Percentiles rank a stretch among this genome's conserved stretches.
Evolutionary conservation across 1,140 invertebrate species (phyloP).

Genomic region (Aradophagus sp.): DNA sequence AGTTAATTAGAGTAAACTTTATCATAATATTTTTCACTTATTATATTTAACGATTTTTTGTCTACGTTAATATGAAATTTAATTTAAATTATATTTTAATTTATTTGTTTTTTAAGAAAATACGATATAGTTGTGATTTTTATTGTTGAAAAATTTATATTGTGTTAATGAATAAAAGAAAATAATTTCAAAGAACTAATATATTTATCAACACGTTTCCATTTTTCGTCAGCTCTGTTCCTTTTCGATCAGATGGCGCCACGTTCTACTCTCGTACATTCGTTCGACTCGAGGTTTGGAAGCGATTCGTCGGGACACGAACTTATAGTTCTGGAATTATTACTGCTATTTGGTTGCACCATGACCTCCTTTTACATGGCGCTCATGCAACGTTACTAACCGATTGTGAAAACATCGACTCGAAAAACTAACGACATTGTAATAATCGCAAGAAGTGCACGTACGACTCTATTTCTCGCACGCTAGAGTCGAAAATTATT

Average conservation of each 20-base stretch:
- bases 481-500: constrained; percentile 10
- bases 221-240: too few relatives aligned
- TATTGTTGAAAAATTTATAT: background rate
- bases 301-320: constrained; percentile 51
- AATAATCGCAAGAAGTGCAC: constrained; percentile 42
- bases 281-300: constrained; percentile 56
- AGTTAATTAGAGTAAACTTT: too few relatives aligned
- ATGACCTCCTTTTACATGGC: constrained; percentile 73
- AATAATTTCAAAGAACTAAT: too few relatives aligned
- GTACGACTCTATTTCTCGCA: constrained; percentile 2
- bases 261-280: background rate
- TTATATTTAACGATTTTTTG: too few relatives aligned
- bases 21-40: too few relatives aligned
- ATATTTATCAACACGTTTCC: too few relatives aligned
- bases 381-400: constrained; percentile 70
- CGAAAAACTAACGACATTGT: constrained; percentile 62
- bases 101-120: too few relatives aligned
- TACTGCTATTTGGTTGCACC: constrained; percentile 73
- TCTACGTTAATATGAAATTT: too few relatives aligned
- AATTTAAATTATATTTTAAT: too few relatives aligned
- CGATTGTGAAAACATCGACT: constrained; percentile 71
- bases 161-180: background rate
- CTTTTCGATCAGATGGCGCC: constrained; percentile 27
- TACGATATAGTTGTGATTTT: too few relatives aligned
- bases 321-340: constrained; percentile 68